A percentile compares a stretch with the other conserved stretches of the same genome.
These are phyloP conservation scores for Microtus oregoni DNA, from an alignment of 2,113 vertebrate genomes.

Conservation along the genomic window DNA sequence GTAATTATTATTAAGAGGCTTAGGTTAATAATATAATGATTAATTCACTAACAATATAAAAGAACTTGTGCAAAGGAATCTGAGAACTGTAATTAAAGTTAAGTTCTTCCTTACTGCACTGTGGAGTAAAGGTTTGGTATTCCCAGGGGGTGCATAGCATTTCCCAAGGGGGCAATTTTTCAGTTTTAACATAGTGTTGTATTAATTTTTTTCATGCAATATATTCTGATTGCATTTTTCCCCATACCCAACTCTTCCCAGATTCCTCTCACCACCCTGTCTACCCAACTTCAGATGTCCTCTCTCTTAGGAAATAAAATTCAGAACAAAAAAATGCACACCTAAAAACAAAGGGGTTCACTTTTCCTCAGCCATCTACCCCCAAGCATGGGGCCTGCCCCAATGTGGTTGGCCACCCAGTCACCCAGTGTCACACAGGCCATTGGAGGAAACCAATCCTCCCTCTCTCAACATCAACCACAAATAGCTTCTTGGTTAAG, in stretches of 20 bases:
- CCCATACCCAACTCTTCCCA: background rate
- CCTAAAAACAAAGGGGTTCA: background rate
- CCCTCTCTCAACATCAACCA: background rate
- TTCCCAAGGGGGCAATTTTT: background rate
- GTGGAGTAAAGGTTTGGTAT: background rate
- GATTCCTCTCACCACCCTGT: too few species aligned
- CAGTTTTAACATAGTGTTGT: background rate
- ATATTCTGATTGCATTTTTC: background rate
- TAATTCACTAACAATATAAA: background rate
- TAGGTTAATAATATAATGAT: background rate
- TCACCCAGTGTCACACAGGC: too few species aligned
- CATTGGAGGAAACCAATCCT: too few species aligned
- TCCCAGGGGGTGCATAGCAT: background rate
- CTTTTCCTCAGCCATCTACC: background rate
- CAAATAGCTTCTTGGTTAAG: background rate
- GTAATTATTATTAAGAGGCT: background rate
- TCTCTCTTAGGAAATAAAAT: background rate
- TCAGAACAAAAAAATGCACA: background rate
- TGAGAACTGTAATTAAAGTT: background rate
- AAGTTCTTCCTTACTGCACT: background rate
- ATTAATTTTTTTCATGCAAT: background rate
- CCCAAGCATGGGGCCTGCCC: background rate
- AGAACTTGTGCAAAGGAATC: background rate
- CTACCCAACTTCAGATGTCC: background rate
- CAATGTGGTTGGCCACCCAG: too few species aligned